Base-by-base conservation (phyloP, 2,113 vertebrate genomes). In the Crocuta crocuta region DNA sequence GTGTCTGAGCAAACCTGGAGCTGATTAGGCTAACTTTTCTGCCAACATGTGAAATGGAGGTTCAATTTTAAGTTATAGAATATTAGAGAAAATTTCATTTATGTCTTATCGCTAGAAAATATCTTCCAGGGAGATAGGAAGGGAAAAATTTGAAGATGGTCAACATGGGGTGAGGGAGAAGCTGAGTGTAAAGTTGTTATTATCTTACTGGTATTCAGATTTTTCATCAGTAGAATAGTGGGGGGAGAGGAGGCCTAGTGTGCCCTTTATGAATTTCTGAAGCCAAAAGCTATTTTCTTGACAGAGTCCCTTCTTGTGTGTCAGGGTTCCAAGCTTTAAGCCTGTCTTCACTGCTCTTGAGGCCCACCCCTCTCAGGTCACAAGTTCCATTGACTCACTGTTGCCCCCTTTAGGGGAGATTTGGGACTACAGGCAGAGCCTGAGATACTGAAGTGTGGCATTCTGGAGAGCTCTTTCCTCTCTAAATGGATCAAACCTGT, bases 101-200 rank as follows among this genome's bases (percentile, higher is more conserved):
- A 53, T 5, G 55, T 50, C 19, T 79, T 35, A 19, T 0, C 1
- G n/a, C 21, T 58, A 24, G 43, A 48, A 58, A 58, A 39, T 39
- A 55, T n/a, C 61, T 61, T 82, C 81, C 13, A 28, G 74, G 26
- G 74, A 48, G 43, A 10, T 78, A 48, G 5, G 55, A 71, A 78
- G 43, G 19, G 43, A 86, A 66, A 89, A 19, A 66, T 33, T 39
- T 66, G 48, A 58, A 76, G 48, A 65, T 16, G 6, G 0, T 65
- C 48, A 78, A 11, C 5, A 15, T 16, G 35, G 23, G 10, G 17
- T 28, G 0, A 1, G 8, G 33, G 65, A n/a, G 26, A 76, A 43
- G 13, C 39, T 65, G 28, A 23, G 16, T 39, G 28, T n/a, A 50
- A 50, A 79, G 23, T 10, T 24, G 2, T 63, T 55, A 88, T 48